These are phyloP conservation scores for Diarsia brunnea DNA, from an alignment of 2,888 invertebrate genomes.

Conservation along the genomic window DNA sequence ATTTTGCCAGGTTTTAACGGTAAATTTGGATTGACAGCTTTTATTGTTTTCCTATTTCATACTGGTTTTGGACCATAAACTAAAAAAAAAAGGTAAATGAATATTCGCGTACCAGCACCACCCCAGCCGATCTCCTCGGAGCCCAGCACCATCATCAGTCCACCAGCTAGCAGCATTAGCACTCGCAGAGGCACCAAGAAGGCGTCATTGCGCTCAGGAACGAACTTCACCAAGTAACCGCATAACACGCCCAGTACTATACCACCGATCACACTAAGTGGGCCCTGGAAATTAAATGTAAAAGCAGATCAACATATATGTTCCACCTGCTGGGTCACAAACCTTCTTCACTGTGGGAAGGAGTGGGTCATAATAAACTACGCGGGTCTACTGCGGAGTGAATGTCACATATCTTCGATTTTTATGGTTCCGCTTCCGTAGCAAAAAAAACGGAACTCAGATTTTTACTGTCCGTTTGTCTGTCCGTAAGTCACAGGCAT, in stretches of 20 bases:
- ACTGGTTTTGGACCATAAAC: neutral
- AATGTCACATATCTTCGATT: neutral
- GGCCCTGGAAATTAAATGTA: slow-evolving; percentile 90
- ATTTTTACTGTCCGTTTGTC: neutral
- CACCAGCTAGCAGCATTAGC: slow-evolving; percentile 94
- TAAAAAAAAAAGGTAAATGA: neutral
- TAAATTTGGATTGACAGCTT: neutral
- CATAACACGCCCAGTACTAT: slow-evolving; percentile 95
- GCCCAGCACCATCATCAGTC: slow-evolving; percentile 96
- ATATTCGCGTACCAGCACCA: slow-evolving; percentile 87
- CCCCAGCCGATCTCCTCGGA: slow-evolving; percentile 95
- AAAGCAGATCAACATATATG: neutral
- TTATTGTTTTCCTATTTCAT: slow-evolving; percentile 6
- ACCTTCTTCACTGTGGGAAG: neutral
- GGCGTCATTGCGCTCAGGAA: slow-evolving; percentile 96
- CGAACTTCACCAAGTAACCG: slow-evolving; percentile 95
- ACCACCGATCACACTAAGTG: slow-evolving; percentile 95
- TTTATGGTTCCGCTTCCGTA: neutral
- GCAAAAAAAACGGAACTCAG: neutral
- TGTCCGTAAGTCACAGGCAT: neutral
- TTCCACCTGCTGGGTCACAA: neutral
- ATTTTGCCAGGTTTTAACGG: neutral
- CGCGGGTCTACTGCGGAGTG: neutral
- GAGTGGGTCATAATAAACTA: neutral
- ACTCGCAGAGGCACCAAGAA: slow-evolving; percentile 95